phyloP scores from a whole-genome alignment of 2,888 invertebrate genomes.

The Drosophila meridiana region DNA sequence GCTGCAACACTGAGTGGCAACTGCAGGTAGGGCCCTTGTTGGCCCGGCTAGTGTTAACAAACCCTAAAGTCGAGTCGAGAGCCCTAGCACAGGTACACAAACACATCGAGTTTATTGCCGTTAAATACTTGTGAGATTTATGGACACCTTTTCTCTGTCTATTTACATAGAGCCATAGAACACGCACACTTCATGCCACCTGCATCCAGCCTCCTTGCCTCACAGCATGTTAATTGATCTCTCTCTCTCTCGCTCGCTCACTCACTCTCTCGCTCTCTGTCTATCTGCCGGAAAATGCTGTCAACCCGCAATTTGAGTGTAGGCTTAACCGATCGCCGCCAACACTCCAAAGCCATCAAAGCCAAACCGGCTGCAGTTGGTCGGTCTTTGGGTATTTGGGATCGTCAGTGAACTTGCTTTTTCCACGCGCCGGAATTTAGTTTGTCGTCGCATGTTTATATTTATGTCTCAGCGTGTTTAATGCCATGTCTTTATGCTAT shows the following conservation, averaged over 20 bases:
- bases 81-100: conserved; percentile 46
- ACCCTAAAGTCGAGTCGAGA: conserved; percentile 56
- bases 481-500: conserved; percentile 23
- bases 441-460: conserved; percentile 47
- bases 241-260: conserved; percentile 55
- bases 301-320: conserved; percentile 86
- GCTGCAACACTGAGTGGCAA: conserved; percentile 38
- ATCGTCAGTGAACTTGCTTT: conserved; percentile 87
- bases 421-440: conserved; percentile 86
- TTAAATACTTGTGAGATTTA: conserved; percentile 66
- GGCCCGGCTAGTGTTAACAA: conserved; percentile 55
- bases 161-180: conserved; percentile 71
- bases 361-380: conserved; percentile 84
- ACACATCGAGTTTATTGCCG: conserved; percentile 44
- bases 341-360: conserved; percentile 81
- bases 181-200: conserved; percentile 23
- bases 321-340: conserved; percentile 86
- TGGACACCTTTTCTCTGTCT: conserved; percentile 60
- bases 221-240: conserved; percentile 75
- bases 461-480: conserved; percentile 12
- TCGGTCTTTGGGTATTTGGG: conserved; percentile 83
- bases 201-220: conserved; percentile 29
- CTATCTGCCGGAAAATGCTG: conserved; percentile 87
- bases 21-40: conserved; percentile 57
- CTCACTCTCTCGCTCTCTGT: background rate